Evolutionary conservation across 2,888 invertebrate species (phyloP).

Genomic region (Isoperla grammatica): DNA sequence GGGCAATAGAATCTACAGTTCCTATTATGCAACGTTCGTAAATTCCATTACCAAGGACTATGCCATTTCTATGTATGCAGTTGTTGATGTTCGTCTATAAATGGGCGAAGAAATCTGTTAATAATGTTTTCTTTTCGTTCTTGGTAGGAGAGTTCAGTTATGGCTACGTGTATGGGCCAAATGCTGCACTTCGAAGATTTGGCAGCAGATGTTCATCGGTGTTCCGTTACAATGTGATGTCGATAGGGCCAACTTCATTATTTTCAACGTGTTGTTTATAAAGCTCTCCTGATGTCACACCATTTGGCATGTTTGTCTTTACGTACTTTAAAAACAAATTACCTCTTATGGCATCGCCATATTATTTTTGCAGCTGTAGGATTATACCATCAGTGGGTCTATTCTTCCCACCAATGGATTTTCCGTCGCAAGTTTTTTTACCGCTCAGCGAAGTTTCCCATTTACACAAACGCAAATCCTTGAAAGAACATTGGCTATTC

Average conservation of each 20-base stretch:
- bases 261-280: too few relatives aligned
- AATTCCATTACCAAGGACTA: background rate
- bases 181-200: background rate
- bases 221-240: too few relatives aligned
- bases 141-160: background rate
- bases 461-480: slow-evolving; percentile 24
- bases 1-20: slow-evolving; percentile 9
- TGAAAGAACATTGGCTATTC: too few relatives aligned
- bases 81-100: background rate
- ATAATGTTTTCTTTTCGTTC: background rate
- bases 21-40: background rate
- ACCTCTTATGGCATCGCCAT: slow-evolving; percentile 19
- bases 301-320: too few relatives aligned
- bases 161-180: background rate
- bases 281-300: too few relatives aligned
- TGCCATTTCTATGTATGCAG: background rate
- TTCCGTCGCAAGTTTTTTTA: background rate
- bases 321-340: too few relatives aligned
- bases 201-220: background rate
- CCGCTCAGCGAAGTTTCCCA: background rate
- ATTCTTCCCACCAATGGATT: background rate
- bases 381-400: background rate
- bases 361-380: background rate
- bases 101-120: background rate
- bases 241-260: too few relatives aligned